Conservation (phyloP, 2,797 vertebrate species). For the Trematomus bernacchii region DNA sequence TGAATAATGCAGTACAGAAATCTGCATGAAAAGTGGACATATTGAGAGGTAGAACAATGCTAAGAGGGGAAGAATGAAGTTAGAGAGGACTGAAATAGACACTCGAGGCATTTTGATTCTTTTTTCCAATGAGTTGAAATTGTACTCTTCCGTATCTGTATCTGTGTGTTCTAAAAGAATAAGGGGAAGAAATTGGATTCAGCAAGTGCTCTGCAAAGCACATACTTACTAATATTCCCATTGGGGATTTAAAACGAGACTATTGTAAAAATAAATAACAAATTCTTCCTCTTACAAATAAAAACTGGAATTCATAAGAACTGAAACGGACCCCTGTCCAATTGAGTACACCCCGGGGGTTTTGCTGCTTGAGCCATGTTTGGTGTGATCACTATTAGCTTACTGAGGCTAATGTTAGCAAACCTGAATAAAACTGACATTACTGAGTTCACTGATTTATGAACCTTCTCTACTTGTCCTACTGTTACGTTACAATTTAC, state of each 20-base stretch:
- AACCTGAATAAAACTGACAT: not conserved
- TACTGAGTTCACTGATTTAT: not conserved
- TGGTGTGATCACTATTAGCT: not conserved
- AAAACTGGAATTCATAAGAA: not conserved
- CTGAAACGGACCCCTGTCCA: not conserved
- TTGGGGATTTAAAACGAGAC: not conserved
- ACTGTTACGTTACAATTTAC: not conserved
- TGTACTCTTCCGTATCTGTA: not conserved
- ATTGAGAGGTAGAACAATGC: constrained; percentile 12
- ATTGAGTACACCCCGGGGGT: not conserved
- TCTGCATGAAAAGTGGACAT: constrained; percentile 72
- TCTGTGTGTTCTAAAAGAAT: constrained; percentile 3
- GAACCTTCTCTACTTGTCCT: not conserved
- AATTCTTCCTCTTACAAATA: not conserved
- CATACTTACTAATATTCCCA: not conserved
- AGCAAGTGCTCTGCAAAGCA: not conserved
- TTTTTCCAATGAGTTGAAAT: constrained; percentile 1
- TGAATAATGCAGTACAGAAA: constrained; percentile 78
- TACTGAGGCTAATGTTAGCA: not conserved
- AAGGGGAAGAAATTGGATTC: constrained; percentile 4
- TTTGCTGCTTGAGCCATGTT: not conserved
- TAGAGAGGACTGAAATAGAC: constrained; percentile 23
- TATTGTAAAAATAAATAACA: not conserved
- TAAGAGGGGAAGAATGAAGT: constrained; percentile 30
- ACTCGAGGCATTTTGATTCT: constrained; percentile 24